These are phyloP conservation scores for Tyrannus savana DNA, from an alignment of 2,113 vertebrate species.

Conservation along the genomic window DNA sequence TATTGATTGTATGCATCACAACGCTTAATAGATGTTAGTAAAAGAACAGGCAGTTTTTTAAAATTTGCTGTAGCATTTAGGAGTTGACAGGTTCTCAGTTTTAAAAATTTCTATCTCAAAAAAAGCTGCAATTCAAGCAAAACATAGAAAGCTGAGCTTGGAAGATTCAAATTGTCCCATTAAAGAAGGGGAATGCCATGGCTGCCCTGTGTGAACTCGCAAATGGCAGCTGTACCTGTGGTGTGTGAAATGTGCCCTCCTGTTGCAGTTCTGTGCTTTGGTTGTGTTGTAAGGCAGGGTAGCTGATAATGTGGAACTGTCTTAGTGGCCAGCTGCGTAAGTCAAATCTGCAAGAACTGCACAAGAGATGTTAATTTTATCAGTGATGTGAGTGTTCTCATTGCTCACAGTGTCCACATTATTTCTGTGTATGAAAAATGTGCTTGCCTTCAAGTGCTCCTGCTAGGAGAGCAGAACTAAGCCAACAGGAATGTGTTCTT, in stretches of 20 bases:
- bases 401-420: rapidly evolving
- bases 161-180: rapidly evolving
- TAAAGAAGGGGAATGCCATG: rapidly evolving
- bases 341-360: not conserved
- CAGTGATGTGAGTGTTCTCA: not conserved
- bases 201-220: not conserved
- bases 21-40: not conserved
- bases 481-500: not conserved
- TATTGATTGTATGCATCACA: not conserved
- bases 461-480: not conserved
- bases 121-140: not conserved
- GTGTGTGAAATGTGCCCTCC: not conserved
- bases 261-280: not conserved
- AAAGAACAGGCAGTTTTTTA: not conserved
- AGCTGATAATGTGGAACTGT: not conserved
- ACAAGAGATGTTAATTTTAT: not conserved
- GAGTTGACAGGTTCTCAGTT: not conserved
- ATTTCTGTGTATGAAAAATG: not conserved
- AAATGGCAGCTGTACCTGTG: not conserved
- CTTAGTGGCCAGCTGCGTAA: not conserved
- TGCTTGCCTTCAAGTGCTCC: not conserved
- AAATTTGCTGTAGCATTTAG: not conserved
- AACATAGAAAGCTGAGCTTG: not conserved
- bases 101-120: not conserved
- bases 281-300: not conserved